Conservation (phyloP, 2,797 vertebrate genomes). For the Brotula barbata region DNA sequence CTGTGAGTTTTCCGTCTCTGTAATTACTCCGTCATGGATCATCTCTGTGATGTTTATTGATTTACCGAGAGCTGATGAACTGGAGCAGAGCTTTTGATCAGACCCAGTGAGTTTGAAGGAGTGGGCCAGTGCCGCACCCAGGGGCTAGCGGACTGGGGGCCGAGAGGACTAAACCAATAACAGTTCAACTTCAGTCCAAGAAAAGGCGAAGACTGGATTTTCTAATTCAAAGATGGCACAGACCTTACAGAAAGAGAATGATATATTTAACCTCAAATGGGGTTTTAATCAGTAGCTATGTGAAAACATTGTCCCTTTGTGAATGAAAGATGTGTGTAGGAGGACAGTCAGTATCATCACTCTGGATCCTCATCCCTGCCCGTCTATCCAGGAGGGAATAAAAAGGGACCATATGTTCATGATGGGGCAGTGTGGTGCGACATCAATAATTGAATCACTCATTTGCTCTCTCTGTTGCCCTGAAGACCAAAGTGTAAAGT, state of each 20-base stretch:
- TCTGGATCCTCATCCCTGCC: conserved; percentile 18
- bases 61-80: conserved; percentile 71
- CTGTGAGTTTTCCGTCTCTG: conserved; percentile 21
- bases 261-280: no score
- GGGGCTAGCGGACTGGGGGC: conserved; percentile 23
- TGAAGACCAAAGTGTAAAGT: conserved; percentile 44
- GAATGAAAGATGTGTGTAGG: conserved; percentile 12
- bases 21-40: conserved; percentile 67
- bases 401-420: conserved; percentile 61
- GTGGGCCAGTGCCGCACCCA: conserved; percentile 31
- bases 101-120: conserved; percentile 34
- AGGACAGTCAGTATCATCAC: conserved; percentile 9
- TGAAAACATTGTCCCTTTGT: not conserved
- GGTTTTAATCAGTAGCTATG: no score
- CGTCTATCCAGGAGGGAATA: conserved; percentile 27
- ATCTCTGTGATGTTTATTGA: conserved; percentile 67
- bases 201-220: not conserved
- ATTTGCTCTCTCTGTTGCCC: conserved; percentile 49
- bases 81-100: conserved; percentile 68
- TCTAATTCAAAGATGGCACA: not conserved
- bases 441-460: conserved; percentile 72
- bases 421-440: conserved; percentile 41
- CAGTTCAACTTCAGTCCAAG: not conserved
- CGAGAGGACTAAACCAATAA: conserved; percentile 31
- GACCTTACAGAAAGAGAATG: no score